Conservation (phyloP, 1,140 invertebrate species). For the Lordiphosa collinella region DNA sequence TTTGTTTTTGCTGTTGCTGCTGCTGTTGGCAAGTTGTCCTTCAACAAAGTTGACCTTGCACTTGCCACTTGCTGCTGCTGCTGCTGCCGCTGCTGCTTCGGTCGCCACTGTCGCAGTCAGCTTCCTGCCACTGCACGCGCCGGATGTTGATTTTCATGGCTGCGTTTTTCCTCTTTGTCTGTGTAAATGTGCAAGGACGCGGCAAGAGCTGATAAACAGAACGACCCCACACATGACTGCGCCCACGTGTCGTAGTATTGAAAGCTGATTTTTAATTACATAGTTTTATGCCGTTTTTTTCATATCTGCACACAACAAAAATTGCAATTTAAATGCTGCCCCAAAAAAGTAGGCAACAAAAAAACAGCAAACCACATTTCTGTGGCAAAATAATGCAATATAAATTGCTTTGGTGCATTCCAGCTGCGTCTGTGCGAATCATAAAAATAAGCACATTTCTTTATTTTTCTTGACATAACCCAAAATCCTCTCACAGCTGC, state of each 20-base stretch:
- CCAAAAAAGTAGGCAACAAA: slow-evolving; percentile 54
- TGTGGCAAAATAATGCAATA: slow-evolving; percentile 34
- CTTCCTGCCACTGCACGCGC: slow-evolving; percentile 33
- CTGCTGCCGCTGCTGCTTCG: slow-evolving; percentile 4
- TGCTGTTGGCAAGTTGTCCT: slow-evolving; percentile 57
- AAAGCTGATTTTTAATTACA: slow-evolving; percentile 56
- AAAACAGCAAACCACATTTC: too few species aligned
- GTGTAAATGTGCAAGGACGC: slow-evolving; percentile 60
- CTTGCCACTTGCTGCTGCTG: slow-evolving; percentile 68
- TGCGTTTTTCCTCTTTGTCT: slow-evolving; percentile 28
- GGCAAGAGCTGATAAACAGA: slow-evolving; percentile 65
- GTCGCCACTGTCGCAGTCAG: slow-evolving; percentile 22
- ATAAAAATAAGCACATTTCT: slow-evolving; percentile 42
- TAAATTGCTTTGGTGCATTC: slow-evolving; percentile 37
- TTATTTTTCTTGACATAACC: slow-evolving; percentile 36
- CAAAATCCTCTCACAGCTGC: slow-evolving; percentile 10
- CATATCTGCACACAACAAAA: slow-evolving; percentile 24
- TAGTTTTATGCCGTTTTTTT: slow-evolving; percentile 40
- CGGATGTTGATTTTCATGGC: slow-evolving; percentile 62
- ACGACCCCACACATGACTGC: slow-evolving; percentile 46
- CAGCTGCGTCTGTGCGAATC: slow-evolving; percentile 7
- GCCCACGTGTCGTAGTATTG: slow-evolving; percentile 56
- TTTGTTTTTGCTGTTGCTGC: slow-evolving; percentile 14
- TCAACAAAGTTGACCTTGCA: slow-evolving; percentile 75
- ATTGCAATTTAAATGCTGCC: slow-evolving; percentile 58